Evolutionary conservation across 2,888 invertebrate genomes (phyloP).

Genomic region (Nemotelus pantherinus): DNA sequence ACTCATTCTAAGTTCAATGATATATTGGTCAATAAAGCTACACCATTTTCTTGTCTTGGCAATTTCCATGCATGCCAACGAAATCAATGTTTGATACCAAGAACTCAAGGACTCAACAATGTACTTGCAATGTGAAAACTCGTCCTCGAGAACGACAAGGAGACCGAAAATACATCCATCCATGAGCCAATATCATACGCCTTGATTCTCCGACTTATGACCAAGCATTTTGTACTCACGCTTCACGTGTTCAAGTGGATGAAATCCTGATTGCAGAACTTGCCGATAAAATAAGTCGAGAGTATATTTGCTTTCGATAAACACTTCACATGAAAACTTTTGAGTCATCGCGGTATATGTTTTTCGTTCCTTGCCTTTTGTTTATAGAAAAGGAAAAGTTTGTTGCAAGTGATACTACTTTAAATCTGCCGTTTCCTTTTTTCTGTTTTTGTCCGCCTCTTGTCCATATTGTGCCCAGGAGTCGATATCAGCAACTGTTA

Average conservation of each 20-base stretch:
- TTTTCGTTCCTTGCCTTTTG: not conserved
- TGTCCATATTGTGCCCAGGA: not conserved
- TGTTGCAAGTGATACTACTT: not conserved
- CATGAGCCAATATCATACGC: not conserved
- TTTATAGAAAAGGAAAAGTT: slow-evolving; percentile 16
- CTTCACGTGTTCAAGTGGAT: not conserved
- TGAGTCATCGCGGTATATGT: slow-evolving; percentile 29
- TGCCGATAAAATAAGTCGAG: not conserved
- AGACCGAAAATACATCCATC: not conserved
- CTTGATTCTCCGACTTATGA: not conserved
- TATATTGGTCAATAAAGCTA: no score
- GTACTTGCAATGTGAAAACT: no score
- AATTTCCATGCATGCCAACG: no score
- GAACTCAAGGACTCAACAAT: no score
- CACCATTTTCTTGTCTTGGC: no score
- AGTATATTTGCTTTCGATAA: slow-evolving; percentile 37
- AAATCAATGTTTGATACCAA: no score
- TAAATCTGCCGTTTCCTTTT: not conserved
- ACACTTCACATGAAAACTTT: slow-evolving; percentile 29
- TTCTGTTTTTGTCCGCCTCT: not conserved
- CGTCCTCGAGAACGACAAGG: not conserved
- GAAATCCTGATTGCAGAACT: not conserved
- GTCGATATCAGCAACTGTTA: not conserved
- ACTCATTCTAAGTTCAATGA: no score
- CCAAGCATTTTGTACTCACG: no score